A percentile compares a stretch with the other conserved stretches of the same genome.
Conservation (phyloP, 1,140 invertebrate species). For the Dendrolimus kikuchii region DNA sequence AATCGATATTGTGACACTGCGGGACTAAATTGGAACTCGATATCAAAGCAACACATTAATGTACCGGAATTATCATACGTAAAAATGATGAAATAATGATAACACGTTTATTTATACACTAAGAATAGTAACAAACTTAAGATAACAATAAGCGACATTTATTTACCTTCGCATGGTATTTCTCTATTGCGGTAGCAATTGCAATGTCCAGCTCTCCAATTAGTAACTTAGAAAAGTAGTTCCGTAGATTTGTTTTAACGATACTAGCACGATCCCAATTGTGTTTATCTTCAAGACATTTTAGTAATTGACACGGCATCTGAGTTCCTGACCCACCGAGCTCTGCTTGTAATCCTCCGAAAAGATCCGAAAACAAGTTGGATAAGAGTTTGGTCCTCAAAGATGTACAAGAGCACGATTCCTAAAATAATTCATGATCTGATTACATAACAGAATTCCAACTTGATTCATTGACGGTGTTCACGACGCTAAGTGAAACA, state of each 20-base stretch:
- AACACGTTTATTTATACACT: no score
- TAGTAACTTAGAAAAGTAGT: slow-evolving; percentile 46
- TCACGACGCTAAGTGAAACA: no score
- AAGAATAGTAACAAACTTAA: no score
- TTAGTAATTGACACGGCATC: slow-evolving; percentile 55
- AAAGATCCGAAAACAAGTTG: slow-evolving; percentile 43
- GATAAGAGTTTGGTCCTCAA: slow-evolving; percentile 40
- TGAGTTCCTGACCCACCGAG: slow-evolving; percentile 24
- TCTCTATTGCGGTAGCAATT: slow-evolving; percentile 54
- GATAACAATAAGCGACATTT: background rate
- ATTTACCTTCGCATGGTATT: slow-evolving; percentile 53
- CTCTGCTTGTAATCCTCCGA: slow-evolving; percentile 45
- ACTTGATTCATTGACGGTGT: no score
- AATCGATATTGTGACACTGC: no score
- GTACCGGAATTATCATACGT: no score
- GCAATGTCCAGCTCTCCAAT: slow-evolving; percentile 55
- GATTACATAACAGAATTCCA: background rate
- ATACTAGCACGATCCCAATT: slow-evolving; percentile 44
- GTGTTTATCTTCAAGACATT: slow-evolving; percentile 55
- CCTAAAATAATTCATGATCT: slow-evolving; percentile 22
- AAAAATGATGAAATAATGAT: no score
- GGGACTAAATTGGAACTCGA: no score
- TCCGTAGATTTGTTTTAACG: slow-evolving; percentile 39
- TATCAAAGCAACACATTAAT: no score
- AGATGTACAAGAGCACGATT: slow-evolving; percentile 55